Evolutionary conservation across 64 coral and sea anemone genomes (phyloP).

Genomic region (Stichodactyla helianthus): DNA sequence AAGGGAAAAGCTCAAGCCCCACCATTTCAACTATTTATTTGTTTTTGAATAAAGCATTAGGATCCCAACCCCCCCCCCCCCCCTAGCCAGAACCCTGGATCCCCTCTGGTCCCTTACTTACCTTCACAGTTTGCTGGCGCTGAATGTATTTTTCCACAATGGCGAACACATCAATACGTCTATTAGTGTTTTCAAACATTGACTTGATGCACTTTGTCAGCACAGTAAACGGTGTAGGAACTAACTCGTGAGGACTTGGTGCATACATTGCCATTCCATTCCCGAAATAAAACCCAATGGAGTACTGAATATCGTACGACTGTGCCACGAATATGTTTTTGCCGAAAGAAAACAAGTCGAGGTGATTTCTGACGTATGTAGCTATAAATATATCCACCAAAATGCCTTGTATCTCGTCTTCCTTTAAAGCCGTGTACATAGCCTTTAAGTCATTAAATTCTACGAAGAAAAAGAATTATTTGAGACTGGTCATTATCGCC

Average conservation of each 20-base stretch:
- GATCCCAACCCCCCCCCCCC: no score
- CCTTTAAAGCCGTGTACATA: slow-evolving; percentile 3
- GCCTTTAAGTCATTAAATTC: background rate
- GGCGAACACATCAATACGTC: background rate
- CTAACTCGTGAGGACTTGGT: background rate
- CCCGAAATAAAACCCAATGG: background rate
- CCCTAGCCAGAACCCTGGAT: no score
- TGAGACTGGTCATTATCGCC: no score
- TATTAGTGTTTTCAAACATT: background rate
- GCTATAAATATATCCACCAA: slow-evolving; percentile 9
- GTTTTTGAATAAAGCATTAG: no score
- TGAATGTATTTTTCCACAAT: slow-evolving; percentile 17
- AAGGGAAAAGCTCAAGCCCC: no score
- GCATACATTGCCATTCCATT: background rate
- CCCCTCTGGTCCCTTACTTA: background rate
- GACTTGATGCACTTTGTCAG: background rate
- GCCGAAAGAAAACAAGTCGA: background rate
- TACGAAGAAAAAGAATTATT: background rate
- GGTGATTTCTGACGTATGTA: slow-evolving; percentile 5
- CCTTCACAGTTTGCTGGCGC: background rate
- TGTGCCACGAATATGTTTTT: background rate
- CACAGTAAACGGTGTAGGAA: background rate
- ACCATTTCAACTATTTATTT: no score
- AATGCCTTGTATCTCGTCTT: background rate
- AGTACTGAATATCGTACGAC: background rate